Evolutionary conservation across 2,797 vertebrate genomes (phyloP).

Genomic region (Sebastolobus alascanus): DNA sequence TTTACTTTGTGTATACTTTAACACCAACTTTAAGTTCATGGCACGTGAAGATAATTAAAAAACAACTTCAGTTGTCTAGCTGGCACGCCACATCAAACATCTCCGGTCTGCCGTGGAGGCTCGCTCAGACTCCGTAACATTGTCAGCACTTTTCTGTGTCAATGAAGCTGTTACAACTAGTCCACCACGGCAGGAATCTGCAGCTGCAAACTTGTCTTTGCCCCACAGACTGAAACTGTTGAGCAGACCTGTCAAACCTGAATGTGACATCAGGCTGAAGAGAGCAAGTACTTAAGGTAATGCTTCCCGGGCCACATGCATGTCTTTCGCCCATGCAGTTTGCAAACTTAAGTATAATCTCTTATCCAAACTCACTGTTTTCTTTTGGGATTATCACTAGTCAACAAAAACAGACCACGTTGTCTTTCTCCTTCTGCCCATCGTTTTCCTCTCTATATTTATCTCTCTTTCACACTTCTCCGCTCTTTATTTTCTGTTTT

Average conservation of each 20-base stretch:
- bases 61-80: neutral
- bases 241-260: constrained; percentile 70
- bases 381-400: neutral
- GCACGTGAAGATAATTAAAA: neutral
- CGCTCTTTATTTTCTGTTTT: constrained; percentile 13
- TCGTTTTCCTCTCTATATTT: constrained; percentile 5
- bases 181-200: constrained; percentile 38
- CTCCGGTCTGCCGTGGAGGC: neutral
- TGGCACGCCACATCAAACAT: neutral
- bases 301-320: constrained; percentile 11
- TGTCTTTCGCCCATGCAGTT: neutral
- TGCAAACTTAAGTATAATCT: constrained; percentile 17
- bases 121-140: neutral
- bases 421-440: neutral
- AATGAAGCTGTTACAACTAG: constrained; percentile 31
- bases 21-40: neutral
- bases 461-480: neutral
- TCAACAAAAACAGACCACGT: neutral
- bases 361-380: neutral
- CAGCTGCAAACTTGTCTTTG: constrained; percentile 32
- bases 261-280: constrained; percentile 47
- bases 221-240: constrained; percentile 33
- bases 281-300: constrained; percentile 16
- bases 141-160: neutral
- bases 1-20: neutral